Conservation (phyloP, 1,140 invertebrate species). For the Trinorchestia longiramus region DNA sequence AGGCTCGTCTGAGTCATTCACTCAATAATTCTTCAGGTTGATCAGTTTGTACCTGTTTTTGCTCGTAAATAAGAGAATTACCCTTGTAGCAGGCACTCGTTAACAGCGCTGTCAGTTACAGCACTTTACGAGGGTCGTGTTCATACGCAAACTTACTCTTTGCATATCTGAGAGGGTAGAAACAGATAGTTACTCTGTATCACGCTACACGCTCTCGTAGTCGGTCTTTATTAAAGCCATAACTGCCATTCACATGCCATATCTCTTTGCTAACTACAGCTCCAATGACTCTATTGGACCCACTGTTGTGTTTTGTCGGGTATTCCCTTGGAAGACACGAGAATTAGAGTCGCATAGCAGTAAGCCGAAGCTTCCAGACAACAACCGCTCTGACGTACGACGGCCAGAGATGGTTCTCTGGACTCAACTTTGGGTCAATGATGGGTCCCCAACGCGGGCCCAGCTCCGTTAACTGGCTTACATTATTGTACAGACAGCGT, state of each 20-base stretch:
- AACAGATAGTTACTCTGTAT: neutral
- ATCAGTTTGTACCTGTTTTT: neutral
- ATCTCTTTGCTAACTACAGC: constrained; percentile 39
- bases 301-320: constrained; percentile 7
- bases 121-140: neutral
- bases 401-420: neutral
- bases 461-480: neutral
- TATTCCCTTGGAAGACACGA: neutral
- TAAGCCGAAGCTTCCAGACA: constrained; percentile 13
- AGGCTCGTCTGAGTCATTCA: neutral
- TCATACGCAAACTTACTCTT: neutral
- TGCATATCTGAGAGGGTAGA: neutral
- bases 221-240: constrained; percentile 33
- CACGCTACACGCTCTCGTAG: neutral
- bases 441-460: neutral
- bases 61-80: neutral
- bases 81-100: neutral
- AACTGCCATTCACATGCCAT: constrained; percentile 48
- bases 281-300: constrained; percentile 37
- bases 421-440: neutral
- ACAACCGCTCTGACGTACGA: neutral
- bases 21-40: neutral
- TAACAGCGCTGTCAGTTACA: neutral
- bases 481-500: neutral
- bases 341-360: constrained; percentile 13